phyloP scores from a whole-genome alignment of 2,888 invertebrate genomes.

The Norana najaformis region DNA sequence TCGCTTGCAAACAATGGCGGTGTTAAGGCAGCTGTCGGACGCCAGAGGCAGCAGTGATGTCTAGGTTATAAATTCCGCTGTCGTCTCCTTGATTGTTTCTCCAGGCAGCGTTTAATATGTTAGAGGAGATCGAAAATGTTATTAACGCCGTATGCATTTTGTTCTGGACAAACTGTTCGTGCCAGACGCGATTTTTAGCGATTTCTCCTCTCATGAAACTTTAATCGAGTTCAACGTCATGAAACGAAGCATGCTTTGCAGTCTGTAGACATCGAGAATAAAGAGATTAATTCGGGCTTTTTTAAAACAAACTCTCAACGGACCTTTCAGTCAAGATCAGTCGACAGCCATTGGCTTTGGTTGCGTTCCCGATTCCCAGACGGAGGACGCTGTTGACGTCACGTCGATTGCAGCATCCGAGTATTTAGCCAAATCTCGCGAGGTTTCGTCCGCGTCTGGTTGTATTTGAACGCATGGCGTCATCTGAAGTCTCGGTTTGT shows the following conservation, averaged over 20 bases:
- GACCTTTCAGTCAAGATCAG: neutral
- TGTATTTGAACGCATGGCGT: neutral
- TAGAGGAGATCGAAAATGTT: neutral
- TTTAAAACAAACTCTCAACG: neutral
- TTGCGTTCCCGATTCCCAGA: neutral
- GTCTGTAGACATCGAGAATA: neutral
- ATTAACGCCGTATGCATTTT: neutral
- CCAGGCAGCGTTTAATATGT: neutral
- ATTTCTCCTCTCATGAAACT: neutral
- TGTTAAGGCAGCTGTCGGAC: neutral
- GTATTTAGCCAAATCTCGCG: slow-evolving; percentile 13
- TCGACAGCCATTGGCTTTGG: neutral
- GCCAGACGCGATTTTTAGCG: neutral
- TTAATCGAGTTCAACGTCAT: neutral
- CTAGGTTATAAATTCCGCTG: neutral
- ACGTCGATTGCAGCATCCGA: neutral
- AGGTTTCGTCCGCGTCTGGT: neutral
- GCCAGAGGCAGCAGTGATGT: neutral
- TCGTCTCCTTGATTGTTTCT: neutral
- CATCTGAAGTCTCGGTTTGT: neutral
- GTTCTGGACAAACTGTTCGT: neutral
- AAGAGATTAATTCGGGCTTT: neutral
- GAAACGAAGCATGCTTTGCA: neutral
- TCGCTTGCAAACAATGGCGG: neutral
- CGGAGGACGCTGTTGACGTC: neutral